Evolutionary conservation across 2,797 vertebrate genomes (phyloP).

Genomic region (Rhinatrema bivittatum): DNA sequence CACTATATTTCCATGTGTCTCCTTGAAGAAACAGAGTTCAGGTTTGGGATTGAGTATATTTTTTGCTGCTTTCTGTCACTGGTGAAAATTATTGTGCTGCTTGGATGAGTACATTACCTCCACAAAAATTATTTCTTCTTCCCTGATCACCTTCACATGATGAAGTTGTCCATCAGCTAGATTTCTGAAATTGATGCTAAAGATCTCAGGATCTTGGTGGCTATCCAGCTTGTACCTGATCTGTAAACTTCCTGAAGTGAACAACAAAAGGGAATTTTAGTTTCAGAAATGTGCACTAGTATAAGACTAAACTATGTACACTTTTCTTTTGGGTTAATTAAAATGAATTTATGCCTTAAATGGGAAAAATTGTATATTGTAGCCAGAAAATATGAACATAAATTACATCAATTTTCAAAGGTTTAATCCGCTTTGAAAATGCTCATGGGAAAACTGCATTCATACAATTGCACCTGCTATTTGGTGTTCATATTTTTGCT

Average conservation of each 20-base stretch:
- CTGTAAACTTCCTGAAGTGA: constrained; percentile 79
- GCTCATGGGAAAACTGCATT: too few species aligned
- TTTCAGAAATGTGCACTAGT: neutral
- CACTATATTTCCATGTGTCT: neutral
- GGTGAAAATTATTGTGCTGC: neutral
- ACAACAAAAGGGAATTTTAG: constrained; percentile 8
- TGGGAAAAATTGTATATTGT: too few species aligned
- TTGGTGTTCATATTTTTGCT: too few species aligned
- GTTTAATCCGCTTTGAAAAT: too few species aligned
- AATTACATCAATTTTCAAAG: too few species aligned
- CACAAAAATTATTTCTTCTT: constrained; percentile 58
- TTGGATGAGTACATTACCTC: constrained; percentile 60
- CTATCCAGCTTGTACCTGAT: constrained; percentile 77
- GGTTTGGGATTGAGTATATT: neutral
- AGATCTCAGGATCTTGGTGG: constrained; percentile 63
- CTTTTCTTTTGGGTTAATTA: too few species aligned
- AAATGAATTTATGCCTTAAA: too few species aligned
- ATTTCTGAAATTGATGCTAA: constrained; percentile 62
- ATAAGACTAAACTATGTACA: too few species aligned
- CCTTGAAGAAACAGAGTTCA: neutral
- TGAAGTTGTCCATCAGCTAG: constrained; percentile 78
- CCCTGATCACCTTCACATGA: constrained; percentile 61
- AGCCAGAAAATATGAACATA: too few species aligned
- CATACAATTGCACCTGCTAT: too few species aligned
- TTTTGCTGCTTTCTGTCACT: neutral